Evolutionary conservation across 1,140 invertebrate genomes (phyloP).

Genomic region (Anastrepha ludens): DNA sequence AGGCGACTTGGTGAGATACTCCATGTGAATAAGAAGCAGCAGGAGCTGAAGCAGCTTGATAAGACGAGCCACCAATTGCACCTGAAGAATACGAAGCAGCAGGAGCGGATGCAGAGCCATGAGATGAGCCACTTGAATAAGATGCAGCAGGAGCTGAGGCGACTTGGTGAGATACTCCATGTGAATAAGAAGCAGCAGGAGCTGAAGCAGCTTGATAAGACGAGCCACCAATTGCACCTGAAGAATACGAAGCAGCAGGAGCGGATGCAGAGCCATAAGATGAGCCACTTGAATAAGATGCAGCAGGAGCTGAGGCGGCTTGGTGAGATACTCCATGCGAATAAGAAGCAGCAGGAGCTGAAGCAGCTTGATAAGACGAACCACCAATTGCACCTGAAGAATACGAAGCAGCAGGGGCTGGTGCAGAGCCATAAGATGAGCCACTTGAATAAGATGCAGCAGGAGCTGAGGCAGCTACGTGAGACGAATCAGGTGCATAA

Average conservation of each 20-base stretch:
- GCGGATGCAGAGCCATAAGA: background rate
- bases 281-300: background rate
- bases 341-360: background rate
- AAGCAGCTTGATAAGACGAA: constrained; percentile 1
- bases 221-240: background rate
- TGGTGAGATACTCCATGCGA: background rate
- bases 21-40: background rate
- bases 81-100: background rate
- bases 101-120: background rate
- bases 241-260: background rate
- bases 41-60: background rate
- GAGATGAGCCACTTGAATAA: constrained; percentile 2
- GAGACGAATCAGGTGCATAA: background rate
- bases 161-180: background rate
- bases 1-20: background rate
- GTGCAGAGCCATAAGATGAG: background rate
- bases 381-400: background rate
- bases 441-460: background rate
- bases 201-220: constrained; percentile 14
- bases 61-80: background rate
- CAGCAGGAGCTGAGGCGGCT: background rate
- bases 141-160: background rate
- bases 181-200: background rate
- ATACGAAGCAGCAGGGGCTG: background rate
- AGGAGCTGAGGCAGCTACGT: background rate